Conservation (phyloP, 2,113 vertebrate genomes). For the Pycnonotus jocosus region DNA sequence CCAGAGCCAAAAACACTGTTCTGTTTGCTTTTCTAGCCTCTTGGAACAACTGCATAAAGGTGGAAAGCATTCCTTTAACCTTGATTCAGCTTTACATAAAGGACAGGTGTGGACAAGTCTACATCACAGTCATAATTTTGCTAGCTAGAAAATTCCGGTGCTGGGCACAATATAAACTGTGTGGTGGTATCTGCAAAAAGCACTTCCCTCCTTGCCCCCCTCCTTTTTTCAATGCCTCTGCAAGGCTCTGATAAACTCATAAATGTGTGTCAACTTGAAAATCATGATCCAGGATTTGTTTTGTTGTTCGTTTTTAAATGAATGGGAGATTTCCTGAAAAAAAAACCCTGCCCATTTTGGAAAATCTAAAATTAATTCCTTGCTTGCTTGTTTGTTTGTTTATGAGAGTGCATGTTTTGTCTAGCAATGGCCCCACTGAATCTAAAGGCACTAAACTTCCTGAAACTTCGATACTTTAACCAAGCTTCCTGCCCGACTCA, state of each 20-base stretch:
- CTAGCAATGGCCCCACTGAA: not conserved
- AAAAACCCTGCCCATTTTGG: not conserved
- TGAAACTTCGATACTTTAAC: not conserved
- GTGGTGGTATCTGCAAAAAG: not conserved
- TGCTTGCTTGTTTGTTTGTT: not conserved
- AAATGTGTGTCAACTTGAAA: not conserved
- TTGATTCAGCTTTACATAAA: constrained; percentile 13
- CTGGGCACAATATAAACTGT: constrained; percentile 2
- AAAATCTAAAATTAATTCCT: not conserved
- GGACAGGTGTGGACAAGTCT: constrained; percentile 42
- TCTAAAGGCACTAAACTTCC: not conserved
- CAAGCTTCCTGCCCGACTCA: not conserved
- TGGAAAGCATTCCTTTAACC: constrained; percentile 56
- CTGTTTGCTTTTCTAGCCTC: constrained; percentile 11
- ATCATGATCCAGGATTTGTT: not conserved
- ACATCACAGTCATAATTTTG: not conserved
- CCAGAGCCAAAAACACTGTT: constrained; percentile 6
- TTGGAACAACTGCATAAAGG: not conserved
- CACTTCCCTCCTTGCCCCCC: not conserved
- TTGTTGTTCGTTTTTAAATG: not conserved
- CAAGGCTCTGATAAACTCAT: not conserved
- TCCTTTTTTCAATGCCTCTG: not conserved
- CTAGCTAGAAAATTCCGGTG: constrained; percentile 24
- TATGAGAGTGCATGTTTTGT: not conserved
- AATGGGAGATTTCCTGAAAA: not conserved